Evolutionary conservation across 2,797 vertebrate species (phyloP), one percentile per base, ranked within the genome.

Genomic region (Syncerus caffer): DNA sequence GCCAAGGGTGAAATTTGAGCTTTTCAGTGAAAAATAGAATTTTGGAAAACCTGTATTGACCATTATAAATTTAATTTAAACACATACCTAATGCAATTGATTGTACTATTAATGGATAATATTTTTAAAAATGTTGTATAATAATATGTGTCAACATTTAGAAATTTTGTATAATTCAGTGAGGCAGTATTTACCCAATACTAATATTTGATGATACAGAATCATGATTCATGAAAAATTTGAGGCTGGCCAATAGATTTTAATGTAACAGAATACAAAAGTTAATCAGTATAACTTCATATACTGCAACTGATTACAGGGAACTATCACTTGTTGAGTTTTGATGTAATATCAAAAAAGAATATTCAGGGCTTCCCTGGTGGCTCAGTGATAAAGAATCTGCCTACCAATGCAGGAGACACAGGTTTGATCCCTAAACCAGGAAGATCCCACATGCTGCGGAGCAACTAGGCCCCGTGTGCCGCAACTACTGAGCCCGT

Each of bases 171-270:
- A 76, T 58, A 90, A 90, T 79, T 95, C 71, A 53, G 17, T 83
- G 42, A 82, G 82, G 14, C 1, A 85, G 45, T 74, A 71, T 83
- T 93, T 98, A 96, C 57, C 53, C 89, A 92, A 92, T 55, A 67
- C 25, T 58, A 53, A 91, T 57, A 53, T 12, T 62, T 85, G 21
- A 67, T 76, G 82, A 78, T 83, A 82, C 2, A 90, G 93, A 91
- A 51, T 60, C 27, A 89, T 47, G 38, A 58, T 51, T 94, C 78
- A 60, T 80, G 47, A 90, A 83, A 95, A 80, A 93, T 90, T 15
- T 7, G 78, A 92, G 62, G 23, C 14, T 90, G 27, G 45, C 4
- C 10, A 86, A 50, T 95, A 53, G 31, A 85, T 93, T 93, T 97
- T 76, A 92, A 89, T 64, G 45, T 74, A 80, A 87, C 2, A 76